These are phyloP conservation scores for Typhlichthys subterraneus DNA, from an alignment of 2,797 vertebrate genomes.

Conservation along the genomic window DNA sequence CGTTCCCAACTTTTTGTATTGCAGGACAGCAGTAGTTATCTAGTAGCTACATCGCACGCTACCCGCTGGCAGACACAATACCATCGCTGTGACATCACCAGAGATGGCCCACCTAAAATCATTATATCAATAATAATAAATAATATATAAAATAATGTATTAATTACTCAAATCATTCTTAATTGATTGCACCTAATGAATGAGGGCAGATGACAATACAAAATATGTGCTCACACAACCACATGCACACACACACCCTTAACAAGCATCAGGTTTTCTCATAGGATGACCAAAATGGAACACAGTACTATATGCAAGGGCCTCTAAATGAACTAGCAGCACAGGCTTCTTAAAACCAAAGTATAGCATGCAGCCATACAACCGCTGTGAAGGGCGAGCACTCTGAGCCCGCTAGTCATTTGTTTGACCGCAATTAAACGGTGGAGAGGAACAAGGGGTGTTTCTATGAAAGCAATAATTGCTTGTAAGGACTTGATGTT, in stretches of 20 bases:
- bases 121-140: no score
- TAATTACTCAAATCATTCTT: neutral
- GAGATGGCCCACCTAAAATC: no score
- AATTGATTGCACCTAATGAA: neutral
- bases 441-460: conserved; percentile 72
- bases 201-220: no score
- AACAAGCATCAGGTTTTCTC: no score
- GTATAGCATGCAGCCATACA: conserved; percentile 49
- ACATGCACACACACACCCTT: no score
- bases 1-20: conserved; percentile 51
- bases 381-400: conserved; percentile 58
- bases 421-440: conserved; percentile 81
- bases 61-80: conserved; percentile 45
- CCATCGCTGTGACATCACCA: no score
- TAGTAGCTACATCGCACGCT: conserved; percentile 62
- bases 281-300: neutral
- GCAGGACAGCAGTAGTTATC: conserved; percentile 52
- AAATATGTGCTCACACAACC: no score
- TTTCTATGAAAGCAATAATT: conserved; percentile 84
- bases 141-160: neutral
- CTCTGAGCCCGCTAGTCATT: conserved; percentile 77
- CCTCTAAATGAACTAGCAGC: conserved; percentile 21
- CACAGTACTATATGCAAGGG: neutral
- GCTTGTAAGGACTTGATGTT: conserved; percentile 80
- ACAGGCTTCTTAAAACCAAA: conserved; percentile 50